A percentile compares a stretch with the other conserved stretches of the same genome.
Conservation (phyloP, 1,140 invertebrate species). For the Drosophila bocqueti region DNA sequence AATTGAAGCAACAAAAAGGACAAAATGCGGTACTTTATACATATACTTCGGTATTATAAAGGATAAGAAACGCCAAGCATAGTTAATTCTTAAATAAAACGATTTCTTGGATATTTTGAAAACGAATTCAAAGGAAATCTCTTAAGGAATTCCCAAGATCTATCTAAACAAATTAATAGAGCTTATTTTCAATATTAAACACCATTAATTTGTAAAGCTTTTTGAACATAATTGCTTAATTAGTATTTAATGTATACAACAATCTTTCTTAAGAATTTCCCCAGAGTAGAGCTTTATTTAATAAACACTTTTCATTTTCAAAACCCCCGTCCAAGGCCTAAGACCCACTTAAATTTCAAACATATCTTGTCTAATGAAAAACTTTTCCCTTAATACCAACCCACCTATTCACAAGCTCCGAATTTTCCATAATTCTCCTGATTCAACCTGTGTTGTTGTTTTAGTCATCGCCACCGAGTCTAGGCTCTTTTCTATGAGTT, state of each 20-base stretch:
- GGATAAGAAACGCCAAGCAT: background rate
- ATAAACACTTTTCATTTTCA: background rate
- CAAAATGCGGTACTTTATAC: constrained; percentile 13
- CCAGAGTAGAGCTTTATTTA: background rate
- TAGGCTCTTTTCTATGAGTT: constrained; percentile 24
- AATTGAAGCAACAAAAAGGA: constrained; percentile 39
- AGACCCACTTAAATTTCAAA: background rate
- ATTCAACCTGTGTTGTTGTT: background rate
- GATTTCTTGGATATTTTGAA: background rate
- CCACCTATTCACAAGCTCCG: background rate
- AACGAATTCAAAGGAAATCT: background rate
- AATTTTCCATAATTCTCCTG: constrained; percentile 29
- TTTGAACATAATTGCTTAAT: background rate
- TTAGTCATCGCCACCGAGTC: constrained; percentile 24
- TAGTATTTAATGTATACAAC: background rate
- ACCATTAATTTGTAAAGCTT: background rate
- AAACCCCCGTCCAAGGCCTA: background rate
- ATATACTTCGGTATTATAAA: background rate
- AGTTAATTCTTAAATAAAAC: background rate
- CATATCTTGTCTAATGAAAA: constrained; percentile 26
- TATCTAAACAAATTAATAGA: background rate
- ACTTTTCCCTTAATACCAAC: constrained; percentile 26
- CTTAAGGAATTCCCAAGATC: background rate
- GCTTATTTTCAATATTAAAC: no score
- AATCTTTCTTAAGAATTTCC: background rate